Evolutionary conservation across 2,797 vertebrate species (phyloP), one percentile per base, ranked within the genome.

Genomic region (Arnoldichthys spilopterus): DNA sequence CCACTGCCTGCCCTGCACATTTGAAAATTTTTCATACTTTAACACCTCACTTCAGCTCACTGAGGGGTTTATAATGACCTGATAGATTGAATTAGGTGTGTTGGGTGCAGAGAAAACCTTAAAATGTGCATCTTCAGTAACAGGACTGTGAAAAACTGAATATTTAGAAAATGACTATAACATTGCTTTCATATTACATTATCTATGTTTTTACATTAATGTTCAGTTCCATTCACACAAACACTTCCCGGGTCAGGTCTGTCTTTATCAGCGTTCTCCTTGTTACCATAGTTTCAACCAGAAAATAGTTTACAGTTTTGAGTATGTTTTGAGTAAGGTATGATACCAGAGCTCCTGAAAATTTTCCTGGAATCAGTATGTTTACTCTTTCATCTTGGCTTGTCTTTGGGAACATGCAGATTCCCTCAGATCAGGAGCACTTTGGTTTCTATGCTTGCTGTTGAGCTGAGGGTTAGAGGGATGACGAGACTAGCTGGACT

Each of bases 401-500:
- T 73, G 69, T 22, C 28, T 37, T 73, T 45, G 37, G 28, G 32
- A 51, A 77, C 56, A 20, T 56, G 37, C n/a, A 34, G n/a, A 34
- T 54, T 40, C 30, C 59, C 70, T 34, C 28, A 62, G n/a, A 62
- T 72, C 59, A 72, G 28, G 47, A 69, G 49, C 20, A 22, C 32
- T 45, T 43, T 2, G 56, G 11, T 30, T 28, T 13, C 59, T 59
- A 16, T 73, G 45, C 58, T 54, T 32, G 28, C 63, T 68, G 66
- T 26, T 69, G 62, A 72, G 61, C 63, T 54, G 28, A 74, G 51
- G 34, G 58, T 56, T 69, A 72, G 58, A 79, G 34, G 30, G 61
- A 45, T 70, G 40, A 45, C 67, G 72, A 80, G 68, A 79, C 68
- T 62, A 72, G 43, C 45, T 26, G 67, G 54, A 78, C 86, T 82